Percentiles rank a stretch among this genome's conserved stretches.
Evolutionary conservation across 1,140 invertebrate genomes (phyloP).

Genomic region (Drosophila biarmipes): DNA sequence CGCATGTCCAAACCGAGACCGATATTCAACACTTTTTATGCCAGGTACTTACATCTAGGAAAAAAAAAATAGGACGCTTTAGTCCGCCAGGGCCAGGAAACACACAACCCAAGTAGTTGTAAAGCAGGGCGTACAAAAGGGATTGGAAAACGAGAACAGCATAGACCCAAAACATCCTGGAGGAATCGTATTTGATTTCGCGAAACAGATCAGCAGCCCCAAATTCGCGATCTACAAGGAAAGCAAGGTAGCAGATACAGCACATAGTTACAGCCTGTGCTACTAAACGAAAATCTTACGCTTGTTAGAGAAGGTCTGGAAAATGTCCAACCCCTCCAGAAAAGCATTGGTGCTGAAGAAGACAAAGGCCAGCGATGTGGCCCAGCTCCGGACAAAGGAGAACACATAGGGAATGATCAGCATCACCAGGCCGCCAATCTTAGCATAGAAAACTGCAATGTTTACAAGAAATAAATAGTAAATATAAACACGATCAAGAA

Average conservation of each 20-base stretch:
- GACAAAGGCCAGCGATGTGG: slow-evolving; percentile 44
- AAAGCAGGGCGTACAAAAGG: slow-evolving; percentile 66
- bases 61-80: slow-evolving; percentile 66
- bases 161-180: slow-evolving; percentile 63
- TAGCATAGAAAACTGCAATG: slow-evolving; percentile 77
- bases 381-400: slow-evolving; percentile 56
- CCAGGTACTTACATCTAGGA: slow-evolving; percentile 60
- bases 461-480: not conserved
- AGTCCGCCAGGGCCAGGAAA: slow-evolving; percentile 78
- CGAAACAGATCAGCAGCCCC: slow-evolving; percentile 39
- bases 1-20: not conserved
- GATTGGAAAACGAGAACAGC: slow-evolving; percentile 57
- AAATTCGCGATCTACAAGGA: slow-evolving; percentile 58
- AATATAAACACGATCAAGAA: too few relatives aligned
- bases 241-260: not conserved
- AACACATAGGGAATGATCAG: slow-evolving; percentile 74
- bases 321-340: slow-evolving; percentile 63
- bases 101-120: slow-evolving; percentile 71
- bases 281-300: slow-evolving; percentile 32
- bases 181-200: slow-evolving; percentile 64
- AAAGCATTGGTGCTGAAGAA: slow-evolving; percentile 67
- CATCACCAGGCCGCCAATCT: slow-evolving; percentile 72
- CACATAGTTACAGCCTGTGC: not conserved
- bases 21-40: not conserved
- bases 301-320: slow-evolving; percentile 79